Percentiles rank a stretch among this genome's conserved stretches.
Conservation (phyloP, 2,113 vertebrate genomes). For the Barnardius zonarius region DNA sequence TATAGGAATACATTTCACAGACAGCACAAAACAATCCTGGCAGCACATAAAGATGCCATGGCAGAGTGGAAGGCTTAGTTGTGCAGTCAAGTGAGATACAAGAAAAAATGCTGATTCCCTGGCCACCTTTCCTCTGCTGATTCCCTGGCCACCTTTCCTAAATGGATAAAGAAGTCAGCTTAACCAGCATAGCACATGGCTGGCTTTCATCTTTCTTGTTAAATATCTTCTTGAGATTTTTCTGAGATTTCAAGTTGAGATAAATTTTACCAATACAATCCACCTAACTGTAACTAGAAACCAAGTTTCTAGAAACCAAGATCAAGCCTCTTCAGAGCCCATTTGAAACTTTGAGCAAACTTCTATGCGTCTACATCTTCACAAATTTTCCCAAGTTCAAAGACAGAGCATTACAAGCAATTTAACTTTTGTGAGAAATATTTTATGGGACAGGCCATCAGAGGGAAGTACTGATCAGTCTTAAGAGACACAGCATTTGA, state of each 20-base stretch:
- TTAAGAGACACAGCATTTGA: background rate
- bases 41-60: background rate
- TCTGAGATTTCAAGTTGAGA: background rate
- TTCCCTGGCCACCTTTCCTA: background rate
- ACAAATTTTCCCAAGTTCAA: background rate
- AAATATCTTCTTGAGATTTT: background rate
- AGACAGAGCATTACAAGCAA: background rate
- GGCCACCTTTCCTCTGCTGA: background rate
- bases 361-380: background rate
- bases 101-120: background rate
- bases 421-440: background rate
- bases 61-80: background rate
- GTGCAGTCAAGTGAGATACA: background rate
- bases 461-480: background rate
- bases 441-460: background rate
- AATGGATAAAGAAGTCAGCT: background rate
- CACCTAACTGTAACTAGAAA: background rate
- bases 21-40: background rate
- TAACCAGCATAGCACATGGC: background rate
- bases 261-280: background rate
- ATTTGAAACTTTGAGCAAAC: background rate
- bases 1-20: background rate
- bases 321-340: background rate
- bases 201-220: background rate
- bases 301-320: no score